Base-by-base conservation (phyloP, 2,888 invertebrate genomes). In the Amiota minor region DNA sequence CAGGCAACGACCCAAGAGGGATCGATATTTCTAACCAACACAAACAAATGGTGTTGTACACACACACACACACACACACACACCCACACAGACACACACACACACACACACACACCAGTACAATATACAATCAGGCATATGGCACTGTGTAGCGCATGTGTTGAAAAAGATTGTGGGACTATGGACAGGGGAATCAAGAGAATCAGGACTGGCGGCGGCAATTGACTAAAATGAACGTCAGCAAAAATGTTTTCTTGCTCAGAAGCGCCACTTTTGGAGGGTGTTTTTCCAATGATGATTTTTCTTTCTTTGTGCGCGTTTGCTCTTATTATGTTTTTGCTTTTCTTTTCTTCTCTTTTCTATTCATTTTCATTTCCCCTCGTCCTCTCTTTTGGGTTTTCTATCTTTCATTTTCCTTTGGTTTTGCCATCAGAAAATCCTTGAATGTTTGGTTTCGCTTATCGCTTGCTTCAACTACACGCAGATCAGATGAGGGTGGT, bases 1-100 rank as follows among this genome's bases (percentile, higher is more conserved):
- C 77, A 83, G 83, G 76, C 84, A 84, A 86, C 85, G 81, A 83
- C 86, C 83, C 82, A 85, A 81, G 80, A 79, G 79, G 79, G 81
- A 86, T 86, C 86, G 87, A 86, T 86, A 87, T 86, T 85, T 76
- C 46, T 23, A 35, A 68, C 67, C 71, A 70, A 64, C 64, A 64
- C 50, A 72, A 47, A 10, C 62, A 70, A 16, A 59, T 20, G 14
- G 14, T 56, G 55, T 9, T 16, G 55, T 61, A 67, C 18, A 67
- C 74, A 61, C 70, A 77, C 70, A 72, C 75, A 72, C 70, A 69
- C 23, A 53, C 1, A 23, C n/a, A 53, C 46, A 16, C 4, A 49
- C 50, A 69, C 61, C 56, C 11, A 70, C 45, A 53, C 9, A 69
- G 12, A 35, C 35, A 35, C 6, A 35, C 6, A 3, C n/a, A 23